Conservation (phyloP, 2,888 invertebrate species). For the Limulus polyphemus region DNA sequence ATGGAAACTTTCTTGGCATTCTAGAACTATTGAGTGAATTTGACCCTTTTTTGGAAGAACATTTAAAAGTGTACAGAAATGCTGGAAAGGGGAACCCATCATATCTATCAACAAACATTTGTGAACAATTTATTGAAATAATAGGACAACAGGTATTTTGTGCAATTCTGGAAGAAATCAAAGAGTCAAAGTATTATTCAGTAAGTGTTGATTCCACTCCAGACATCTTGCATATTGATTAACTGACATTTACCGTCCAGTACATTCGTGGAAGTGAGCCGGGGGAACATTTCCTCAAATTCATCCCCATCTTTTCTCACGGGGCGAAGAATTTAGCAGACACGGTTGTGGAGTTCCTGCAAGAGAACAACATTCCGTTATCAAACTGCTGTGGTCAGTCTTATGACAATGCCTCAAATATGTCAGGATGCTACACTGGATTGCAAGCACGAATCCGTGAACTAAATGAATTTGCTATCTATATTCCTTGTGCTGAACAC, state of each 20-base stretch:
- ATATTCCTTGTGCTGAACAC: background rate
- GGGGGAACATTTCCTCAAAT: background rate
- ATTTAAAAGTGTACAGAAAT: slow-evolving; percentile 29
- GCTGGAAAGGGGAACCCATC: slow-evolving; percentile 29
- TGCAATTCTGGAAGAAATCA: background rate
- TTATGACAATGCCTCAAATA: too few species aligned
- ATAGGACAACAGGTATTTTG: background rate
- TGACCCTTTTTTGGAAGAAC: slow-evolving; percentile 30
- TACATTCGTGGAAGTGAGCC: slow-evolving; percentile 3
- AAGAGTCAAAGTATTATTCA: slow-evolving; percentile 3
- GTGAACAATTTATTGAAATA: slow-evolving; percentile 29
- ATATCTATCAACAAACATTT: slow-evolving; percentile 30
- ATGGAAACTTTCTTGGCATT: slow-evolving; percentile 32
- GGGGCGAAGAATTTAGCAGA: too few species aligned
- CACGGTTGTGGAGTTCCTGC: too few species aligned
- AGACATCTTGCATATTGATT: slow-evolving; percentile 18
- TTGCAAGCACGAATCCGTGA: background rate
- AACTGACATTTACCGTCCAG: slow-evolving; percentile 16
- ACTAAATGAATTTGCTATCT: background rate
- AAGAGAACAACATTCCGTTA: too few species aligned
- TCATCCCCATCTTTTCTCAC: too few species aligned
- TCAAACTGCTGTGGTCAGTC: too few species aligned
- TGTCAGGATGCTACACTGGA: too few species aligned
- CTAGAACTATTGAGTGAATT: slow-evolving; percentile 31
- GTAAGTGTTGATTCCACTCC: slow-evolving; percentile 19